A percentile compares a stretch with the other conserved stretches of the same genome.
These are phyloP conservation scores for Marronus borbonicus DNA, from an alignment of 2,888 invertebrate species.

Conservation along the genomic window DNA sequence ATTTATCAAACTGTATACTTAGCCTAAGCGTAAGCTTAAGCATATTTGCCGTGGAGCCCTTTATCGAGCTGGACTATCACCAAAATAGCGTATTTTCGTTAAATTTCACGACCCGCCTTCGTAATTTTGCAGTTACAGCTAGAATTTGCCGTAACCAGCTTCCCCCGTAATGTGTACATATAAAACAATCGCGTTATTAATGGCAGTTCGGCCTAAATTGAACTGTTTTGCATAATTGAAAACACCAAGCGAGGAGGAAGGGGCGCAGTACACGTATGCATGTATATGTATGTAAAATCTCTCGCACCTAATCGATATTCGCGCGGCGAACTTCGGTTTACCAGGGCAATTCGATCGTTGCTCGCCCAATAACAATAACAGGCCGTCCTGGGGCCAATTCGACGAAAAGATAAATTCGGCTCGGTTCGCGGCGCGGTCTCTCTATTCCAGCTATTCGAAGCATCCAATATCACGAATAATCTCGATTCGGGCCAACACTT, in stretches of 20 bases:
- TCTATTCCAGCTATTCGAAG: conserved; percentile 5
- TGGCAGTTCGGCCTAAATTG: conserved; percentile 1
- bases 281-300: conserved; percentile 10
- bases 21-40: too few relatives aligned
- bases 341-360: conserved; percentile 11
- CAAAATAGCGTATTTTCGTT: too few relatives aligned
- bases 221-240: conserved; percentile 11
- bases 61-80: not conserved
- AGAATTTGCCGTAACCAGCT: not conserved
- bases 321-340: conserved; percentile 10
- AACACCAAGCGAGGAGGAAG: not conserved
- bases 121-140: not conserved
- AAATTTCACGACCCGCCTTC: not conserved
- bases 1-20: too few relatives aligned
- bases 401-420: conserved; percentile 10
- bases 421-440: not conserved
- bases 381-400: conserved; percentile 2
- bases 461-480: conserved; percentile 22
- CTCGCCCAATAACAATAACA: conserved; percentile 9
- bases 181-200: conserved; percentile 2
- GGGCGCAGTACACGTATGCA: not conserved
- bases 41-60: too few relatives aligned
- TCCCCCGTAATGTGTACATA: not conserved
- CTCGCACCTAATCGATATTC: not conserved
- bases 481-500: conserved; percentile 20